These are phyloP conservation scores for Etheostoma perlongum DNA, from an alignment of 2,797 vertebrate genomes.

Conservation along the genomic window DNA sequence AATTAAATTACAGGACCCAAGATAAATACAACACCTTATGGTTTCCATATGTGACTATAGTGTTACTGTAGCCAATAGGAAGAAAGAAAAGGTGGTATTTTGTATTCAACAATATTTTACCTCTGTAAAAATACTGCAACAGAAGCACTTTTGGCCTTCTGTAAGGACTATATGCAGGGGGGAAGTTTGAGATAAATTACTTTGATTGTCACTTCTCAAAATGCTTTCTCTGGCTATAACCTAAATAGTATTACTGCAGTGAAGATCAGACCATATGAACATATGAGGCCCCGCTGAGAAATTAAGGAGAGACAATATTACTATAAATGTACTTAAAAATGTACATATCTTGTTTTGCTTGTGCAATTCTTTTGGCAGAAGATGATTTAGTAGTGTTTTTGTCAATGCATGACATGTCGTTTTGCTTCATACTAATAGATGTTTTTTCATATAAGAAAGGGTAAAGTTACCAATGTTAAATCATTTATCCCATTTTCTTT, in stretches of 20 bases:
- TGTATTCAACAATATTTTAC: constrained; percentile 1
- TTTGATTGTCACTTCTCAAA: constrained; percentile 4
- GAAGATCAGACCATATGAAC: neutral
- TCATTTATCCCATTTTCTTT: neutral
- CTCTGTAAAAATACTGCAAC: neutral
- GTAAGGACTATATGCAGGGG: neutral
- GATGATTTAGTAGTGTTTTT: constrained; percentile 1
- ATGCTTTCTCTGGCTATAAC: neutral
- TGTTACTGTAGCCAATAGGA: neutral
- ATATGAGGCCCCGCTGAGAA: neutral
- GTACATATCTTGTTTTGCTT: neutral
- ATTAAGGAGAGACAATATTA: neutral
- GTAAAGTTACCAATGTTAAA: neutral
- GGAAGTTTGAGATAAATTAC: neutral
- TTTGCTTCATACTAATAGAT: neutral
- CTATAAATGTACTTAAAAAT: neutral
- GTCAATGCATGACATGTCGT: neutral
- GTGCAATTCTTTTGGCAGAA: constrained; percentile 12
- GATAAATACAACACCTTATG: neutral
- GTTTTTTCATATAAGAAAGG: neutral
- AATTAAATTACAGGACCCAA: neutral
- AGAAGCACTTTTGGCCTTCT: neutral
- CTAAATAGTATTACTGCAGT: constrained; percentile 14
- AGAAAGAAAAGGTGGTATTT: neutral
- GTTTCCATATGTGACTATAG: neutral